Base-by-base conservation (phyloP, 2,888 invertebrate species). In the Phania funesta region DNA sequence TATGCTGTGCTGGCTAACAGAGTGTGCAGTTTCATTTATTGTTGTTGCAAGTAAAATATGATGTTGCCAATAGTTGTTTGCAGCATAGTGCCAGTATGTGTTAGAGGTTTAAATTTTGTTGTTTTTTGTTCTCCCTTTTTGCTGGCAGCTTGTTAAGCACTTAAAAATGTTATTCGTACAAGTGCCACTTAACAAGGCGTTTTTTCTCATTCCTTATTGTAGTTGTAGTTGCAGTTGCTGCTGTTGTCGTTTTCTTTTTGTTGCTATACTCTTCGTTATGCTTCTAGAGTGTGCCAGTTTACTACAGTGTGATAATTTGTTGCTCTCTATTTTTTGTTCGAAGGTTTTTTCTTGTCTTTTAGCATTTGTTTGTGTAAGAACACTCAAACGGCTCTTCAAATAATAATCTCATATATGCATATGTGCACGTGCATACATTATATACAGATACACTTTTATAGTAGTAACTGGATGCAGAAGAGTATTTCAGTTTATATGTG, bases 131-230 rank as follows among this genome's bases (percentile, higher is more conserved):
- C 16, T 60, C 16, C 9, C 16, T 58, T 78, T 41, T 68, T 52
- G 76, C 76, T 83, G 68, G 68, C 67, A 83, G 71, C 80, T 73
- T 64, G 76, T 83, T 83, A 80, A 80, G 79, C 83, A 83, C 78
- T 82, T 78, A 75, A 71, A 76, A 78, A 75, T 82, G 64, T 82
- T 75, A 75, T 78, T 78, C 78, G 78, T 70, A 54, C 74, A 78
- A 82, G 82, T 68, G 74, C 70, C 78, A 82, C 78, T 82, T 82
- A 75, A 75, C 70, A 65, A 60, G 74, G 9, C 48, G 68, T 82
- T 68, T 64, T 58, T 29, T 29, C 20, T 18, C 38, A 60, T 50
- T 56, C 18, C 24, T 73, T 68, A 22, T 71, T 58, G 44, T 16
- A 38, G 22, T 29, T 64, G 18, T 35, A 24, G 48, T 60, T 74